Evolutionary conservation across 2,888 invertebrate species (phyloP).

Genomic region (Epicampocera succincta): DNA sequence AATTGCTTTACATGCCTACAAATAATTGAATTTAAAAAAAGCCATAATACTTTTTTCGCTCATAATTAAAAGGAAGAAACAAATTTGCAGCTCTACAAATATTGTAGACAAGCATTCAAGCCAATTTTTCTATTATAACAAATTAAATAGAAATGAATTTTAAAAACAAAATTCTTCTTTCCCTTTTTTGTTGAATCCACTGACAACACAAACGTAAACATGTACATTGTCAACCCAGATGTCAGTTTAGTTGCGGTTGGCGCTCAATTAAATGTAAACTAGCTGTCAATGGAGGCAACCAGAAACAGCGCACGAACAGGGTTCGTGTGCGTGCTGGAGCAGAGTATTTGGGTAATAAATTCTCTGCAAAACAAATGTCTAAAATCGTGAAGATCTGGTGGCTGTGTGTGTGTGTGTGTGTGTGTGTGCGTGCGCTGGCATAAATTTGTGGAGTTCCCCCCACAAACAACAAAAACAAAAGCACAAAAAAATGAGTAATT

Average conservation of each 20-base stretch:
- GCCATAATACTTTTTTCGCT: too few relatives aligned
- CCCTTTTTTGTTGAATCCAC: not conserved
- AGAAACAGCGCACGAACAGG: conserved; percentile 27
- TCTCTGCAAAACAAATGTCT: conserved; percentile 69
- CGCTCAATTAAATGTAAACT: conserved; percentile 69
- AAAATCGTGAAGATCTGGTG: conserved; percentile 68
- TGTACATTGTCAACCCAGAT: conserved; percentile 71
- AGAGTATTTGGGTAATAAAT: conserved; percentile 49
- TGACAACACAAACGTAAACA: conserved; percentile 65
- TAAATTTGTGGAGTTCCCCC: conserved; percentile 64
- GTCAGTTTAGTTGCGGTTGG: conserved; percentile 68
- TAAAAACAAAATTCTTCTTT: not conserved
- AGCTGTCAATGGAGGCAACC: conserved; percentile 62
- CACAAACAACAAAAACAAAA: too few relatives aligned
- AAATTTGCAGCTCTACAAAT: too few relatives aligned
- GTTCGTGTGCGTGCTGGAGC: conserved; percentile 32
- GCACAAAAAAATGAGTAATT: conserved; percentile 77
- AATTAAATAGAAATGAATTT: not conserved
- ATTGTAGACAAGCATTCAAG: too few relatives aligned
- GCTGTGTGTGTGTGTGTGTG: conserved; percentile 43
- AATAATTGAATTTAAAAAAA: too few relatives aligned
- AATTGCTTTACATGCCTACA: too few relatives aligned
- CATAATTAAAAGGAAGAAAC: too few relatives aligned
- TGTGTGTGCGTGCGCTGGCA: conserved; percentile 1
- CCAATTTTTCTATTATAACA: not conserved